A percentile compares a stretch with the other conserved stretches of the same genome.
Evolutionary conservation across 2,888 invertebrate species (phyloP).

Genomic region (Tetragonula carbonaria): DNA sequence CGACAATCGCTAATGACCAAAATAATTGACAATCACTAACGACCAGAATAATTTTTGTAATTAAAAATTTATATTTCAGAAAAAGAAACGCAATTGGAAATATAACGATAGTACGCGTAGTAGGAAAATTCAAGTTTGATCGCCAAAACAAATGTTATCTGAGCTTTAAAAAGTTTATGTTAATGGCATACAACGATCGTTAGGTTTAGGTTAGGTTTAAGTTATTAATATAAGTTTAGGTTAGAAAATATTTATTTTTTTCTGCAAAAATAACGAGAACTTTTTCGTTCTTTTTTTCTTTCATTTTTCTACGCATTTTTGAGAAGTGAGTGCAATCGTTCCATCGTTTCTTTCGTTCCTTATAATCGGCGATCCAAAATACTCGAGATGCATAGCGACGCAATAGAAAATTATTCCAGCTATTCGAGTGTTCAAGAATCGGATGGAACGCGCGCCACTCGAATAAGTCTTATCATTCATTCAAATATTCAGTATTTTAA

Average conservation of each 20-base stretch:
- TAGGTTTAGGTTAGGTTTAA: no score
- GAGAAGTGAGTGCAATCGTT: slow-evolving; percentile 9
- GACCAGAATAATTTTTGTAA: no score
- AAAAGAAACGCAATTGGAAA: no score
- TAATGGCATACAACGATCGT: background rate
- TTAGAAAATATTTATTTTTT: background rate
- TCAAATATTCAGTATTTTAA: background rate
- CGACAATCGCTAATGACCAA: no score
- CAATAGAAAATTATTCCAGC: slow-evolving; percentile 9
- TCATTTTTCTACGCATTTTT: slow-evolving; percentile 5
- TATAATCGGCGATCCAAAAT: background rate
- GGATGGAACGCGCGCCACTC: background rate
- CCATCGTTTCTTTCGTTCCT: slow-evolving; percentile 24
- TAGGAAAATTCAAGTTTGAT: no score
- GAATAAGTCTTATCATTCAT: slow-evolving; percentile 1
- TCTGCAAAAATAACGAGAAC: slow-evolving; percentile 26
- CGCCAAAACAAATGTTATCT: background rate
- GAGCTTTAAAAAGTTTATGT: background rate
- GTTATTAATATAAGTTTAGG: background rate
- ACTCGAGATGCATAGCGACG: background rate
- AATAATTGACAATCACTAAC: no score
- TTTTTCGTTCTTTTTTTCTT: background rate
- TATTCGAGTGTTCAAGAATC: slow-evolving; percentile 10
- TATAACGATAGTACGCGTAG: no score
- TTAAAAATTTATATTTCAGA: no score